Base-by-base conservation (phyloP, 2,797 vertebrate species). In the Chrosomus eos region DNA sequence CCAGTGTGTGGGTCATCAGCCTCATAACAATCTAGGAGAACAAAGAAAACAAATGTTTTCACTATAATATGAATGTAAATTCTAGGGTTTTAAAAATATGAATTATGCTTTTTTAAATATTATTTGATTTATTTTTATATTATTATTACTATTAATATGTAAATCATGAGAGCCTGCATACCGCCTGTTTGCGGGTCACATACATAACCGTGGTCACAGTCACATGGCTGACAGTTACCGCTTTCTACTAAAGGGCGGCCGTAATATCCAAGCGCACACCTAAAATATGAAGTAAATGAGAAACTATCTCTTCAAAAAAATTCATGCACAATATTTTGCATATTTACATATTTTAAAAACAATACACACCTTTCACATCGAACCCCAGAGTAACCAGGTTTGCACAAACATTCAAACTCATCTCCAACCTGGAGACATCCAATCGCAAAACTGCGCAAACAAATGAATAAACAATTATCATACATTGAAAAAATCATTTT, bases 201-300 rank as follows among this genome's bases (percentile, higher is more conserved):
- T 88, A 70, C 72, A 16, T 91, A 91, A 28, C 93, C 93, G n/a
- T 94, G 38, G n/a, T 76, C 89, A 80, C 96, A 97, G 14, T 88
- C 92, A 91, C 97, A 98, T 40, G 92, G 95, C 79, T 93, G 95
- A 90, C 97, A 98, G 86, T 90, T 94, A 48, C 95, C 94, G 88
- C 94, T 93, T 40, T 92, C 88, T 73, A 85, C 91, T 81, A 93
- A 85, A 51, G 97, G 96, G 89, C 96, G 95, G 80, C 97, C 97
- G 67, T 96, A 97, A 92, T 96, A 97, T 81, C 97, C 97, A 16
- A 92, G 91, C 86, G 95, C 94, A 93, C 97, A 98, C 85, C 97
- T 98, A 89, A 19, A 89, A 88, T 31, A 88, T 21, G 85, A 23
- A 73, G n/a, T 48, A 5, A 80, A 23, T 67, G 40, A 48, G 2